A percentile compares a stretch with the other conserved stretches of the same genome.
Evolutionary conservation across 2,797 vertebrate species (phyloP).

Genomic region (Hirundo rustica): DNA sequence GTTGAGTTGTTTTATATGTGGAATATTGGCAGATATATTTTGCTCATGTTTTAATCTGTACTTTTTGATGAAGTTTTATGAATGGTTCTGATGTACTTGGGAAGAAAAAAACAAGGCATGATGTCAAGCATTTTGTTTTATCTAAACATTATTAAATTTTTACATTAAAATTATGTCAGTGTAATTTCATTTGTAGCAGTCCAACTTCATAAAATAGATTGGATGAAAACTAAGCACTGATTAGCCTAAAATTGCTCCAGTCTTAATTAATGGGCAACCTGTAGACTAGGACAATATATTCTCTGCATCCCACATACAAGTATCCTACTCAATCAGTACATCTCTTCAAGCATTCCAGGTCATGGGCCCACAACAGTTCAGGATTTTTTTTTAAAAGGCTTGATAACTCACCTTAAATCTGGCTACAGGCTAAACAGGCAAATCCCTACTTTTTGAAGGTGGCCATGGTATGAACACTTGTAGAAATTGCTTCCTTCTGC

Average conservation of each 20-base stretch:
- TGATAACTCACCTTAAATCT: not conserved
- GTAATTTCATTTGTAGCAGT: not conserved
- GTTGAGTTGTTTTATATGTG: not conserved
- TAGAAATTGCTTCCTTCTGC: no score
- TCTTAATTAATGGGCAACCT: not conserved
- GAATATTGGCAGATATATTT: slow-evolving; percentile 25
- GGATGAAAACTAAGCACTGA: slow-evolving; percentile 3
- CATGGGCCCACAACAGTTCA: not conserved
- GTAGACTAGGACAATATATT: not conserved
- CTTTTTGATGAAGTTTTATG: slow-evolving; percentile 41
- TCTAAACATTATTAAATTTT: slow-evolving; percentile 38
- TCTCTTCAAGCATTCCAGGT: not conserved
- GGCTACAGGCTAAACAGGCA: not conserved
- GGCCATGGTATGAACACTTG: not conserved
- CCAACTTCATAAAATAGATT: slow-evolving; percentile 13
- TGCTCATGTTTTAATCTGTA: not conserved
- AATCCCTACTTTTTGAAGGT: not conserved
- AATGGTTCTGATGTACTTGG: slow-evolving; percentile 17
- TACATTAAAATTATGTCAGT: not conserved
- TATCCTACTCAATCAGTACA: not conserved
- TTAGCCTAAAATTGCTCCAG: not conserved
- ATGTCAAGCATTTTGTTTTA: slow-evolving; percentile 45
- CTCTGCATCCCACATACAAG: not conserved
- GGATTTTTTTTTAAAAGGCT: not conserved
- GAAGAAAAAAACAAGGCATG: not conserved